Evolutionary conservation across 2,113 vertebrate species (phyloP).

Genomic region (Silurus asotus): DNA sequence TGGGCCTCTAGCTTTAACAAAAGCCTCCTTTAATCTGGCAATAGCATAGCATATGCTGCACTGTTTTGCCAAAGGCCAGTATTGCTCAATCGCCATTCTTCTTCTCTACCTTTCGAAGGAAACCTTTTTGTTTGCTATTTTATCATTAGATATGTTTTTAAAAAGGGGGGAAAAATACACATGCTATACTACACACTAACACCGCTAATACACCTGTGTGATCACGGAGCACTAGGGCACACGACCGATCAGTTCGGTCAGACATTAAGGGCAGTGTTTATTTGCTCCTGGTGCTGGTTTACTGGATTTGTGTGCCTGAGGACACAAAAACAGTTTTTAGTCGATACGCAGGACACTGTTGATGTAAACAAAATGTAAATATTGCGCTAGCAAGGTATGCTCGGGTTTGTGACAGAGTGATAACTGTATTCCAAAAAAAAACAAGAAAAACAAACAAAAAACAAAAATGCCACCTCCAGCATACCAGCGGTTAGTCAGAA

Average conservation of each 20-base stretch:
- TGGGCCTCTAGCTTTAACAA: conserved; percentile 56
- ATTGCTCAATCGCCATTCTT: conserved; percentile 56
- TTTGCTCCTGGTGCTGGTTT: neutral
- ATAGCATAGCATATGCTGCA: conserved; percentile 55
- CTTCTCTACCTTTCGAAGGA: conserved; percentile 28
- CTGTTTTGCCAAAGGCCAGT: conserved; percentile 58
- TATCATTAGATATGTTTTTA: neutral
- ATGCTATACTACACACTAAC: neutral
- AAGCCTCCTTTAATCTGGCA: conserved; percentile 52
- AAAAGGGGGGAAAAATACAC: neutral
- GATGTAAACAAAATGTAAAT: neutral
- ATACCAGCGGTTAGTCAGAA: neutral
- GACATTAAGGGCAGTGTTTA: neutral
- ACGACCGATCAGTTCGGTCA: neutral
- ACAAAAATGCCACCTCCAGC: neutral
- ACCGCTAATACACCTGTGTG: neutral
- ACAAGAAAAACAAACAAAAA: too few relatives aligned
- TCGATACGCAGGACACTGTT: neutral
- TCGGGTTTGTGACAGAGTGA: neutral
- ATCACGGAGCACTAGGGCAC: conserved; percentile 23
- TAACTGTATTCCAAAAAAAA: neutral
- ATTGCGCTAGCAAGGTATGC: neutral
- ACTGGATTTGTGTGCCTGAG: neutral
- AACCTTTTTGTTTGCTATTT: conserved; percentile 7
- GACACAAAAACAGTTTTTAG: neutral